phyloP scores from a whole-genome alignment of 1,140 invertebrate genomes.

The Trichomalopsis sarcophagae region DNA sequence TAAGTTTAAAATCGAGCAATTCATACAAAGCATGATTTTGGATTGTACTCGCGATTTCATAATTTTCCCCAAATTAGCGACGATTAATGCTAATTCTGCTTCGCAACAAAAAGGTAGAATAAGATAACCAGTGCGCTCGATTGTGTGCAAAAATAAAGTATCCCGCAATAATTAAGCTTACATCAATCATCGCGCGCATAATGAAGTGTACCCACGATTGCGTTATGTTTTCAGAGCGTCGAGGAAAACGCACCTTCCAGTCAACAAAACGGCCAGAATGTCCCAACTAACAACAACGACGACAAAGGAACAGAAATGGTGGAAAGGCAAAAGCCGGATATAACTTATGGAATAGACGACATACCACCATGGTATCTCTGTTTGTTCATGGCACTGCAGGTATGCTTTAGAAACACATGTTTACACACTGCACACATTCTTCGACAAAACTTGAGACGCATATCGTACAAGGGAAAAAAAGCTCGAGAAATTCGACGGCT shows the following conservation, averaged over 20 bases:
- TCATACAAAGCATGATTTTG: no score
- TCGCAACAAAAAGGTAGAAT: neutral
- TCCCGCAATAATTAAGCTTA: neutral
- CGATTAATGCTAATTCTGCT: neutral
- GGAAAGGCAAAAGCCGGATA: constrained; percentile 68
- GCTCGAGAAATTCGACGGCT: neutral
- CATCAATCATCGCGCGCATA: neutral
- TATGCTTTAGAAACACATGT: constrained; percentile 63
- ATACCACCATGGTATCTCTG: constrained; percentile 89
- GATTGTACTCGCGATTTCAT: no score
- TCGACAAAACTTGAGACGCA: no score
- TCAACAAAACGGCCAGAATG: neutral
- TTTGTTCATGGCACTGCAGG: constrained; percentile 89
- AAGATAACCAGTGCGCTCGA: neutral
- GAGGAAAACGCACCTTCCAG: neutral
- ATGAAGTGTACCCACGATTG: neutral
- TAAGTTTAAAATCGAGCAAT: no score
- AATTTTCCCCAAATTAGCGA: neutral
- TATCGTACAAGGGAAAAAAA: neutral
- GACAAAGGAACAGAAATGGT: neutral
- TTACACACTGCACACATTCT: constrained; percentile 7
- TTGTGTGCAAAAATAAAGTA: neutral
- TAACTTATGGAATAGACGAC: constrained; percentile 88
- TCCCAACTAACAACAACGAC: neutral
- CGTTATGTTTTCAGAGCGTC: constrained; percentile 10